Percentiles rank a stretch among this genome's conserved stretches.
Conservation (phyloP, 1,140 invertebrate genomes). For the Platyura marginata region DNA sequence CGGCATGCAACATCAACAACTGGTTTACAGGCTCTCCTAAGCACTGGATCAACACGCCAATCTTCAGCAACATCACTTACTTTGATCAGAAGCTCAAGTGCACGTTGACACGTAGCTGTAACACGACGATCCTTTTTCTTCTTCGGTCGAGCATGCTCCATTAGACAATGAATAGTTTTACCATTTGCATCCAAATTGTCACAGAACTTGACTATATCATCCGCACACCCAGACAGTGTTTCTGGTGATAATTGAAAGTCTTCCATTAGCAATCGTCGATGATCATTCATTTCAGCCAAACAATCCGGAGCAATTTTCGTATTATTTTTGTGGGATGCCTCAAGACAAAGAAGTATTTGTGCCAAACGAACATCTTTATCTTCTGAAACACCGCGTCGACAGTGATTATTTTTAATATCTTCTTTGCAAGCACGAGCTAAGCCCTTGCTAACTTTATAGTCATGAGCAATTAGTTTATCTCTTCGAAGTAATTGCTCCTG, state of each 20-base stretch:
- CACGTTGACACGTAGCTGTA: conserved; percentile 43
- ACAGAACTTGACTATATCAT: conserved; percentile 64
- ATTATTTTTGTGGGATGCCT: conserved; percentile 63
- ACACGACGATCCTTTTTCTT: conserved; percentile 38
- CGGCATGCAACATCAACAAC: conserved; percentile 57
- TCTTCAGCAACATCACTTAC: conserved; percentile 64
- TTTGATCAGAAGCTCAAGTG: conserved; percentile 22
- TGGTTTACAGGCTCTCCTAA: conserved; percentile 65
- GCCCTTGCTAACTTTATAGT: conserved; percentile 80
- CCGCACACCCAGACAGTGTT: conserved; percentile 71
- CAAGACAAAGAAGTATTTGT: conserved; percentile 83
- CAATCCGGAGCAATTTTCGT: conserved; percentile 54
- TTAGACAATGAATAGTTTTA: conserved; percentile 87
- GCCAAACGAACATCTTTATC: conserved; percentile 73
- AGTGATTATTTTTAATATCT: conserved; percentile 70
- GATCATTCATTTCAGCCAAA: conserved; percentile 73
- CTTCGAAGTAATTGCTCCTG: conserved; percentile 65
- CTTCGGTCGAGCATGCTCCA: conserved; percentile 66
- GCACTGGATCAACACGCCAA: conserved; percentile 79
- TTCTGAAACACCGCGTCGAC: conserved; percentile 51
- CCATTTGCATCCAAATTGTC: conserved; percentile 53
- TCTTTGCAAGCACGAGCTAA: conserved; percentile 74
- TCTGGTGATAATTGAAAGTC: conserved; percentile 87
- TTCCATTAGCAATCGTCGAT: conserved; percentile 77
- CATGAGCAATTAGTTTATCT: conserved; percentile 73